Conservation (phyloP, 2,888 invertebrate genomes). For the Dilophus febrilis region DNA sequence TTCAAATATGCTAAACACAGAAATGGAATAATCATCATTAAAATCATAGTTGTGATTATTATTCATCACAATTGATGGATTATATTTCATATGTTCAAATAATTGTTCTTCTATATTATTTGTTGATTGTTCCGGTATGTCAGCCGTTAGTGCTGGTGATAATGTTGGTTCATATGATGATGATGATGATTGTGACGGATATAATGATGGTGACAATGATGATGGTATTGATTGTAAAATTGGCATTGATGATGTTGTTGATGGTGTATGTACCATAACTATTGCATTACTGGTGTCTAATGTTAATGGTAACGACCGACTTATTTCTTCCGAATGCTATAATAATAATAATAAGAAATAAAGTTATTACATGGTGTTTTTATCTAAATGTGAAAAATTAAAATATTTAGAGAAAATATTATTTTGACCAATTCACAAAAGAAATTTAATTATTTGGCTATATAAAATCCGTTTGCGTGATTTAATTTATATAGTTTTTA, state of each 20-base stretch:
- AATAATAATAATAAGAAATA: too few species aligned
- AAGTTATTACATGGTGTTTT: too few species aligned
- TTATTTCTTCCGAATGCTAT: slow-evolving; percentile 6
- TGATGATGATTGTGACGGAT: slow-evolving; percentile 7
- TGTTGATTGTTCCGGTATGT: too few species aligned
- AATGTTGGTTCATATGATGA: slow-evolving; percentile 16
- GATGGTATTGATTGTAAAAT: too few species aligned
- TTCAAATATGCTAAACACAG: too few species aligned
- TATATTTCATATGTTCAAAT: background rate
- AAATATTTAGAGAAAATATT: too few species aligned
- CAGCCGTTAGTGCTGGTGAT: slow-evolving; percentile 14
- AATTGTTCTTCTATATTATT: too few species aligned
- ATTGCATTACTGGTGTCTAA: slow-evolving; percentile 6
- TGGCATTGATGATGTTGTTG: slow-evolving; percentile 3
- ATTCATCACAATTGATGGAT: background rate
- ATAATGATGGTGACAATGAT: slow-evolving; percentile 17
- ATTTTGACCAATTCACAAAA: too few species aligned
- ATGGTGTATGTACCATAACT: slow-evolving; percentile 3
- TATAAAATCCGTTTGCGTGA: too few species aligned
- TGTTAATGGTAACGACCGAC: slow-evolving; percentile 6
- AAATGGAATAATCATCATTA: slow-evolving; percentile 3
- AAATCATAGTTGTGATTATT: background rate
- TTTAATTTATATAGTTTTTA: too few species aligned
- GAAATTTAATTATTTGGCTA: too few species aligned
- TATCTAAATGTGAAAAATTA: too few species aligned